A percentile compares a stretch with the other conserved stretches of the same genome.
Evolutionary conservation across 1,140 invertebrate species (phyloP).

Genomic region (Polypedilum pembai): DNA sequence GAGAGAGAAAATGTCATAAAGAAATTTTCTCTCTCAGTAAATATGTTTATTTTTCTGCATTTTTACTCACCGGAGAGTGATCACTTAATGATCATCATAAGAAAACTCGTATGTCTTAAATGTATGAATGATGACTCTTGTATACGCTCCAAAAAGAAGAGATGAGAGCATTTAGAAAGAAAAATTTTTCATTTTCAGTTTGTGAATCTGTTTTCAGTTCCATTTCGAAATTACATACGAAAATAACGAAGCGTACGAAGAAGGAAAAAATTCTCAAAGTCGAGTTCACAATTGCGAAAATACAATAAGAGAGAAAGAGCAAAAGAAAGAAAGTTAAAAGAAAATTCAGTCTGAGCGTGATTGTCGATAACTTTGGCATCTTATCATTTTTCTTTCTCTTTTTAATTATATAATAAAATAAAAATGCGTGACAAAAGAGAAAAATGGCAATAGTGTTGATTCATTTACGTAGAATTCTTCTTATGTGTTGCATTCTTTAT

Average conservation of each 20-base stretch:
- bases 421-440: neutral
- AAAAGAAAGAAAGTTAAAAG: slow-evolving; percentile 20
- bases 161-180: neutral
- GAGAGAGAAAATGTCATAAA: neutral
- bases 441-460: slow-evolving; percentile 5
- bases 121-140: neutral
- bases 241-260: neutral
- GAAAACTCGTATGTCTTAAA: neutral
- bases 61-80: neutral
- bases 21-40: too few species aligned
- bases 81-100: neutral
- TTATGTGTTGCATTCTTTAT: slow-evolving; percentile 4
- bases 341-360: slow-evolving; percentile 10
- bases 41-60: too few species aligned
- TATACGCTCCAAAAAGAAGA: neutral
- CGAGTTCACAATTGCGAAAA: neutral
- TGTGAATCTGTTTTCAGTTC: neutral
- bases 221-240: neutral
- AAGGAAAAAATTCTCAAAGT: slow-evolving; percentile 12
- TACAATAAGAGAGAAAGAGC: neutral
- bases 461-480: neutral
- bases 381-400: neutral
- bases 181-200: slow-evolving; percentile 8
- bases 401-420: too few species aligned
- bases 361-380: slow-evolving; percentile 16